phyloP scores from a whole-genome alignment of 2,113 vertebrate species.

The Microcebus griseorufus region DNA sequence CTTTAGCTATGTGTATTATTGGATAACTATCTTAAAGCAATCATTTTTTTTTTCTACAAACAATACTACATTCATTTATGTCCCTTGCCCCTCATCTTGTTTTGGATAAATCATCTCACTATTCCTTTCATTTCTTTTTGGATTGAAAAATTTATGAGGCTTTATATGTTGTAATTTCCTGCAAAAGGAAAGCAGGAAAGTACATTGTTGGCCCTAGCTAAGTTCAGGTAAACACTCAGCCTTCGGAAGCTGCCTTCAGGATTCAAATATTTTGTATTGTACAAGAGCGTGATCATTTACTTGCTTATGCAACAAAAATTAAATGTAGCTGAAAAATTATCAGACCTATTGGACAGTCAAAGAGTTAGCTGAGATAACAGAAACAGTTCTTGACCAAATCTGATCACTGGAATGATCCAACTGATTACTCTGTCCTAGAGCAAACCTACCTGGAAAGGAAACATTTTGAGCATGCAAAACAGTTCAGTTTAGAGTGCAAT shows the following conservation, averaged over 20 bases:
- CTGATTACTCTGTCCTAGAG: background rate
- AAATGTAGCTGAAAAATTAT: background rate
- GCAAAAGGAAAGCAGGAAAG: background rate
- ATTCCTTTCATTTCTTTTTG: conserved; percentile 25
- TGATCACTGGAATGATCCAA: background rate
- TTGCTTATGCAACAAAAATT: background rate
- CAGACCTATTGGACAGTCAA: background rate
- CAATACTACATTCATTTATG: background rate
- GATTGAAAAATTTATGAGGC: background rate
- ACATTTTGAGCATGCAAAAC: background rate
- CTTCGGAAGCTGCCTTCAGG: background rate
- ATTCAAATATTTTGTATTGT: background rate
- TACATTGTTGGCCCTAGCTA: no score
- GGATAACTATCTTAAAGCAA: background rate
- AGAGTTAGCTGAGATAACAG: background rate
- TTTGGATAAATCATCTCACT: conserved; percentile 26
- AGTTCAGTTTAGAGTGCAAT: background rate
- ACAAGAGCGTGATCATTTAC: background rate
- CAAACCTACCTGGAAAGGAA: background rate
- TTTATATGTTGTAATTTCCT: background rate
- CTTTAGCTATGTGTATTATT: background rate
- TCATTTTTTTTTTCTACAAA: background rate
- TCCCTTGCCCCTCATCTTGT: background rate
- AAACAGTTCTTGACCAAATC: background rate
- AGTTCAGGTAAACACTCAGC: background rate